A percentile compares a stretch with the other conserved stretches of the same genome.
Evolutionary conservation across 2,888 invertebrate genomes (phyloP).

Genomic region (Pycnomerus fuliginosus): DNA sequence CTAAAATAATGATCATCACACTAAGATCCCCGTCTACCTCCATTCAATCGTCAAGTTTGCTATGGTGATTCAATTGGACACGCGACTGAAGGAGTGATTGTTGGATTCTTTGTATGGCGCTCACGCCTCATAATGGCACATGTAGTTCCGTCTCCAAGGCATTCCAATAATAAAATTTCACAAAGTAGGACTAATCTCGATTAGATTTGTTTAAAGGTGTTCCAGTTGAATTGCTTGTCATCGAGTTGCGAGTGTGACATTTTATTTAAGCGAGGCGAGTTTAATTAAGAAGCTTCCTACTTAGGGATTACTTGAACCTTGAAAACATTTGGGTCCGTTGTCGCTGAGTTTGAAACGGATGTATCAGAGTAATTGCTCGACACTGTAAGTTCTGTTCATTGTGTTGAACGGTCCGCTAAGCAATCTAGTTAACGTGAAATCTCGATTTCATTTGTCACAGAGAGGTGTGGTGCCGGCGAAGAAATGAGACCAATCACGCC

Average conservation of each 20-base stretch:
- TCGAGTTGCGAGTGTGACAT: constrained; percentile 16
- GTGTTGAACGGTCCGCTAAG: constrained; percentile 36
- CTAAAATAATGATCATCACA: too few species aligned
- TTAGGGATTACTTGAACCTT: constrained; percentile 17
- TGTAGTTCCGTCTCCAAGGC: constrained; percentile 26
- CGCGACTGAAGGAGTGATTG: constrained; percentile 33
- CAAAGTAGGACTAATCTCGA: constrained; percentile 19
- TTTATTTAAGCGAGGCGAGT: constrained; percentile 18
- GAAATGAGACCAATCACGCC: constrained; percentile 34
- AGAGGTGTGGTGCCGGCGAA: constrained; percentile 24
- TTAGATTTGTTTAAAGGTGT: constrained; percentile 5
- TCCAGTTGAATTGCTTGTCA: constrained; percentile 7
- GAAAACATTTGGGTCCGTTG: constrained; percentile 18
- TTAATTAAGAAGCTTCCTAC: constrained; percentile 23
- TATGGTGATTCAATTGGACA: constrained; percentile 40
- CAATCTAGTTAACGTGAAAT: constrained; percentile 41
- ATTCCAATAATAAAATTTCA: constrained; percentile 23
- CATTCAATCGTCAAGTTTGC: constrained; percentile 28
- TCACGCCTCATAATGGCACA: constrained; percentile 26
- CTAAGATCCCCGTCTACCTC: too few species aligned
- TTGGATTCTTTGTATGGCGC: constrained; percentile 26
- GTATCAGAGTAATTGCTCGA: constrained; percentile 23
- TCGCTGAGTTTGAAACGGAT: constrained; percentile 17
- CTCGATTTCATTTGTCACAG: constrained; percentile 38
- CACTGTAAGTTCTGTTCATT: constrained; percentile 15